These are phyloP conservation scores for Limnephilus rhombicus DNA, from an alignment of 2,888 invertebrate genomes.

Conservation along the genomic window DNA sequence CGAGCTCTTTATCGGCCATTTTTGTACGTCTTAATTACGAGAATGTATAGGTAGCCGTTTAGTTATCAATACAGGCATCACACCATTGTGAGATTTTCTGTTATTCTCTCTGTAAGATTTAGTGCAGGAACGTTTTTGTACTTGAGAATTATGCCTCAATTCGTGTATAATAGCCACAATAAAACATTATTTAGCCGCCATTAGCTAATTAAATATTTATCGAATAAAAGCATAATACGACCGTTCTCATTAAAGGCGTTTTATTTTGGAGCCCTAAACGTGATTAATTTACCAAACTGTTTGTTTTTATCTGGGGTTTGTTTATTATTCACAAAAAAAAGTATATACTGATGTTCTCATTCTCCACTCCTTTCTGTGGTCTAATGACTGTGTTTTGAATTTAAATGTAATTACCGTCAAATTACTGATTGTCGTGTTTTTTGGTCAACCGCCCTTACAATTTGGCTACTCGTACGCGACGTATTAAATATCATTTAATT, in stretches of 20 bases:
- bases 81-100: constrained; percentile 7
- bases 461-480: neutral
- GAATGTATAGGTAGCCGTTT: neutral
- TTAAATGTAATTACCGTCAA: constrained; percentile 41
- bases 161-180: neutral
- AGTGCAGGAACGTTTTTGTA: constrained; percentile 10
- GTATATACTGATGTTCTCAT: neutral
- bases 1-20: constrained; percentile 17
- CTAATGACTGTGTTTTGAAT: constrained; percentile 48
- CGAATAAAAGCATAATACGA: constrained; percentile 6
- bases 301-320: constrained; percentile 24
- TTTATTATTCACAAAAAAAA: constrained; percentile 28
- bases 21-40: neutral
- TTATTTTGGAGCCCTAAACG: neutral
- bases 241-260: constrained; percentile 14
- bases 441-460: constrained; percentile 32
- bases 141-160: neutral
- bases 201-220: constrained; percentile 41
- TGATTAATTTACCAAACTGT: constrained; percentile 6
- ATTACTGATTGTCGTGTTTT: constrained; percentile 46
- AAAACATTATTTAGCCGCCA: constrained; percentile 25
- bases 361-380: neutral
- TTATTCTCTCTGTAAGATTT: constrained; percentile 13
- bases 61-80: neutral
- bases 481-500: constrained; percentile 48